Evolutionary conservation across 2,888 invertebrate species (phyloP).

Genomic region (Baccha elongata): DNA sequence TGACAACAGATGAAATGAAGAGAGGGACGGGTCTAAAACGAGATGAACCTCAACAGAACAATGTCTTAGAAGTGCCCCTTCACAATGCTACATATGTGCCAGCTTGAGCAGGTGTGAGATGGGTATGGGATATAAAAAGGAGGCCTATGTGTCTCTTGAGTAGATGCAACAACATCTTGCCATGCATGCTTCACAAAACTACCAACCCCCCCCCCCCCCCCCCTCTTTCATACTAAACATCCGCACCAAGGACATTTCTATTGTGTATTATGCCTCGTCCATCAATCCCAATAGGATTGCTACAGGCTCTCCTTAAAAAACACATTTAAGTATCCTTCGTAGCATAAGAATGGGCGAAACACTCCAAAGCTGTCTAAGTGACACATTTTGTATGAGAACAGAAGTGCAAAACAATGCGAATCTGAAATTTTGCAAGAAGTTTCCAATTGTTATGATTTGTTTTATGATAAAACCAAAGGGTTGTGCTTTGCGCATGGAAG

Average conservation of each 20-base stretch:
- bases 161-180: slow-evolving; percentile 62
- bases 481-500: slow-evolving; percentile 16
- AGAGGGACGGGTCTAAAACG: neutral
- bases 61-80: slow-evolving; percentile 53
- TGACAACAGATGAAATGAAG: slow-evolving; percentile 19
- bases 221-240: slow-evolving; percentile 48
- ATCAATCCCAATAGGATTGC: slow-evolving; percentile 58
- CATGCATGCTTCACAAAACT: slow-evolving; percentile 52
- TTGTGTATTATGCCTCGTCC: slow-evolving; percentile 60
- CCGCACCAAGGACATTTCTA: slow-evolving; percentile 64
- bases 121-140: slow-evolving; percentile 1
- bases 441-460: slow-evolving; percentile 28
- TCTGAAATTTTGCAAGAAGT: slow-evolving; percentile 49
- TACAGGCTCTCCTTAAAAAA: slow-evolving; percentile 56
- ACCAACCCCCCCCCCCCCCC: slow-evolving; percentile 27
- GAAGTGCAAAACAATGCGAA: slow-evolving; percentile 55
- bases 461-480: slow-evolving; percentile 45
- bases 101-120: neutral
- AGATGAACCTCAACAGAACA: slow-evolving; percentile 56
- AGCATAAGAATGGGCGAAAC: slow-evolving; percentile 44
- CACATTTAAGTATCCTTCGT: neutral
- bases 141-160: slow-evolving; percentile 36
- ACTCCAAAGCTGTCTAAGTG: slow-evolving; percentile 66
- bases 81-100: slow-evolving; percentile 27
- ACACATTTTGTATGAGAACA: slow-evolving; percentile 63